A percentile compares a stretch with the other conserved stretches of the same genome.
Conservation (phyloP, 2,888 invertebrate species). For the Invenusta paracnida region DNA sequence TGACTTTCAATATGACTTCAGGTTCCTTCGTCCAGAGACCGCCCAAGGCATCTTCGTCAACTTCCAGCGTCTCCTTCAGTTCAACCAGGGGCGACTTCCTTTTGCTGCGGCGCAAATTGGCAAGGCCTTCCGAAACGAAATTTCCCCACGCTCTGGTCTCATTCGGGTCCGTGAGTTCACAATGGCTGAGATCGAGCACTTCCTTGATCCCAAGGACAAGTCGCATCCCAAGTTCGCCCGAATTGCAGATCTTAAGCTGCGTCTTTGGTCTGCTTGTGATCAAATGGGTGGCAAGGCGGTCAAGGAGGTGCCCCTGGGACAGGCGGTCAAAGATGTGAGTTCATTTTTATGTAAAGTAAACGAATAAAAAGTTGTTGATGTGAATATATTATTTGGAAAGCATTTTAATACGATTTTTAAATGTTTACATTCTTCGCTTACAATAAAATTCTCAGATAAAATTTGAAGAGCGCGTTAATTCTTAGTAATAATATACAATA, state of each 20-base stretch:
- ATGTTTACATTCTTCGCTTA: no score
- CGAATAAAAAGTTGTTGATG: no score
- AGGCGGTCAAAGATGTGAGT: conserved; percentile 72
- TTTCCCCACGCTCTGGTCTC: conserved; percentile 90
- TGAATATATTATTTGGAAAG: neutral
- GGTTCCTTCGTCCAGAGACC: conserved; percentile 90
- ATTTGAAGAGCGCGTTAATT: no score
- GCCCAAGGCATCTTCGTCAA: conserved; percentile 99
- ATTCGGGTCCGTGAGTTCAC: conserved; percentile 82
- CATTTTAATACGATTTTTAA: no score
- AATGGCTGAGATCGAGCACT: conserved; percentile 99
- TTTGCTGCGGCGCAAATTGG: conserved; percentile 99
- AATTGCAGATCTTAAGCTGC: conserved; percentile 72
- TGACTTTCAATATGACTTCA: no score
- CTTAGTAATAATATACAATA: no score
- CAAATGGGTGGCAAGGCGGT: conserved; percentile 94
- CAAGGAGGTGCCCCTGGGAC: conserved; percentile 72
- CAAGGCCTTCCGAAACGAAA: conserved; percentile 95
- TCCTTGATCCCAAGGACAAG: conserved; percentile 85
- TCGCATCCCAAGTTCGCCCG: conserved; percentile 78
- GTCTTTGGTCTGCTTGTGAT: conserved; percentile 86
- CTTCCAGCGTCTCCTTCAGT: conserved; percentile 91
- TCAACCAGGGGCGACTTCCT: conserved; percentile 88
- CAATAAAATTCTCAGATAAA: no score
- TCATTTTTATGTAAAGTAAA: neutral